Base-by-base conservation (phyloP, 2,797 vertebrate species). In the Poeciliopsis paucimaculata region DNA sequence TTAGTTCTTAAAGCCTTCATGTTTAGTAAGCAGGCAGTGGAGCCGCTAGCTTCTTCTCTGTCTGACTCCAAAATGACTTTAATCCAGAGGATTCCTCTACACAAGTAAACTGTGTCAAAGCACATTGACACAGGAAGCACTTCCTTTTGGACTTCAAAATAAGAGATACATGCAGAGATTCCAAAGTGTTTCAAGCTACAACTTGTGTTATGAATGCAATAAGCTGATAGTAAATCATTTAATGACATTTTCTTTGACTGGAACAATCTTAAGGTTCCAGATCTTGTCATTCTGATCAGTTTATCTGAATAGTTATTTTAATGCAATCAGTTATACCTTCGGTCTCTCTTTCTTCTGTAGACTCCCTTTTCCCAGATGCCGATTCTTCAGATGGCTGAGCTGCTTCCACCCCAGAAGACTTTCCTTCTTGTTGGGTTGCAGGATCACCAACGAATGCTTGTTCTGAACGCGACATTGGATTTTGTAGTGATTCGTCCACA, bases 251-350 rank as follows among this genome's bases (percentile, higher is more conserved):
- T 26, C 34, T 68, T 68, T 43, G 39, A 43, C 20, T 12, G 26
- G 20, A n/a, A 70, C 13, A 70, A 13, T n/a, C 5, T 45, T n/a
- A 13, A 45, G 41, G 26, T 45, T n/a, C 4, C 18, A 26, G 62
- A 64, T 36, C 8, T 39, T 12, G 20, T 68, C 36, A 68, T 23
- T 41, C 36, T 26, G 20, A 68, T 68, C 64, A 68, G 64, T 28
- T 60, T 68, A 68, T 26, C 23, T 66, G 36, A 23, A 39, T 39
- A 64, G 66, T 15, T 43, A 15, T n/a, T 45, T 39, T 43, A 45
- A 15, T n/a, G 26, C 26, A 45, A 23, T 45, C 23, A 45, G 85
- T 73, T 79, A 55, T 93, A 91, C 91, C 92, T 90, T 80, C 74
- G 36, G 84, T 41, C 39, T 70, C 71, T 55, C 78, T 82, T 73